A percentile compares a stretch with the other conserved stretches of the same genome.
Conservation (phyloP, 2,797 vertebrate species). For the Hafferia zeledoni region DNA sequence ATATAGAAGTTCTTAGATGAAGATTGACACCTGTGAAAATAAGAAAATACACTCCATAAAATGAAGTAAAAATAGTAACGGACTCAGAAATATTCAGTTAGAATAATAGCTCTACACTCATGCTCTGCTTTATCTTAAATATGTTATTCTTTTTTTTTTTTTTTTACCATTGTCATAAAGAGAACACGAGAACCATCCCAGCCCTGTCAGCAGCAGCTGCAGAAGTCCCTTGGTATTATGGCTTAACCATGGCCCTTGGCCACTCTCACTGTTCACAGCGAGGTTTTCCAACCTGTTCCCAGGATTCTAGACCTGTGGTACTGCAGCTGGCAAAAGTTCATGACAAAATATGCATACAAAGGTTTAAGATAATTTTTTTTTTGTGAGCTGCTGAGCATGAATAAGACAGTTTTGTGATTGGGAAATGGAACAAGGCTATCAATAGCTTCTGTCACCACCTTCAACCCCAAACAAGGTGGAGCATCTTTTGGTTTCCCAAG, state of each 20-base stretch:
- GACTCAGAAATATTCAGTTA: neutral
- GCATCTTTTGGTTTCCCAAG: neutral
- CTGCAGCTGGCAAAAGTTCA: neutral
- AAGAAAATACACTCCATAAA: slow-evolving; percentile 38
- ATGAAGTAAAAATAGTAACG: slow-evolving; percentile 33
- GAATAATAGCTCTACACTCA: neutral
- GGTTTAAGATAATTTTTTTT: neutral
- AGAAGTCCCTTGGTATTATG: neutral
- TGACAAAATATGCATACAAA: accelerated
- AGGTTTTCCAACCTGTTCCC: neutral
- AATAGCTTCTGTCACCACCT: neutral
- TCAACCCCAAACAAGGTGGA: neutral
- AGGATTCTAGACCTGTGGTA: neutral
- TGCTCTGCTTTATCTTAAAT: slow-evolving; percentile 1
- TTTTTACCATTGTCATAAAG: neutral
- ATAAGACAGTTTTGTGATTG: neutral
- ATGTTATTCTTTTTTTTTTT: neutral
- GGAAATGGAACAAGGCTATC: neutral
- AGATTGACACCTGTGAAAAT: slow-evolving; percentile 60
- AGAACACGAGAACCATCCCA: neutral
- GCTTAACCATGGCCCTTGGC: neutral
- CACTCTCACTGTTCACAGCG: neutral
- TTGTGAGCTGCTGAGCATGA: neutral
- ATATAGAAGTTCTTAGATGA: slow-evolving; percentile 51
- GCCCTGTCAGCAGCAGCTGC: neutral